Percentiles rank a stretch among this genome's conserved stretches.
These are phyloP conservation scores for Danaus plexippus DNA, from an alignment of 1,140 invertebrate genomes.

Conservation along the genomic window DNA sequence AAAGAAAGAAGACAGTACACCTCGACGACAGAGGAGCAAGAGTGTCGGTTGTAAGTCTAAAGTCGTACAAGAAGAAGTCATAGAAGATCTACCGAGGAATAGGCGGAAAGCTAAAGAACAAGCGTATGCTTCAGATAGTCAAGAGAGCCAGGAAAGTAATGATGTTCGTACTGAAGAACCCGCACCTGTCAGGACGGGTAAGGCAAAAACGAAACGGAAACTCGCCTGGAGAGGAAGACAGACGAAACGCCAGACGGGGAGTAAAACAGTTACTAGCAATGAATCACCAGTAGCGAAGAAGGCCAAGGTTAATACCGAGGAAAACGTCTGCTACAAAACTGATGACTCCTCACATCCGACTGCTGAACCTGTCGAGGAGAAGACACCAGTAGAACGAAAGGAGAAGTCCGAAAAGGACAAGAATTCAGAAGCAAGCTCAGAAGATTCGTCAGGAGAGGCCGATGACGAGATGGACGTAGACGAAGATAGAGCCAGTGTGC, in stretches of 20 bases:
- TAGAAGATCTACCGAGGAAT: conserved; percentile 43
- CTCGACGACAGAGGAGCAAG: conserved; percentile 58
- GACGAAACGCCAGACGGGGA: conserved; percentile 39
- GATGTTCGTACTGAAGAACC: conserved; percentile 34
- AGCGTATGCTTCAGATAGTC: conserved; percentile 56
- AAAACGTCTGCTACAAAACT: conserved; percentile 38
- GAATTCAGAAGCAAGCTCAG: conserved; percentile 66
- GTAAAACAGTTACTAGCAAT: conserved; percentile 26
- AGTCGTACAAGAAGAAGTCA: conserved; percentile 54
- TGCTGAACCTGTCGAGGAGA: conserved; percentile 27
- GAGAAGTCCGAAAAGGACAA: conserved; percentile 71
- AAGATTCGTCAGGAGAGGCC: conserved; percentile 75
- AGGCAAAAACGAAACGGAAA: conserved; percentile 65
- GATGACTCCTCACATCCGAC: conserved; percentile 41
- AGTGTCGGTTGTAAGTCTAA: conserved; percentile 59
- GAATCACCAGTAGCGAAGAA: conserved; percentile 46
- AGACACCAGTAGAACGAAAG: conserved; percentile 30
- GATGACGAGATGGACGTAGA: conserved; percentile 76
- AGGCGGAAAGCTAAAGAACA: conserved; percentile 47
- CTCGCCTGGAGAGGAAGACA: conserved; percentile 41
- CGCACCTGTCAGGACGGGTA: conserved; percentile 30
- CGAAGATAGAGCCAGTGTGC: conserved; percentile 48
- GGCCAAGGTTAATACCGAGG: conserved; percentile 33
- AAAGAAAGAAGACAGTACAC: conserved; percentile 39
- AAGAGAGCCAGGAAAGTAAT: conserved; percentile 60